Percentiles rank a stretch among this genome's conserved stretches.
phyloP scores from a whole-genome alignment of 1,140 invertebrate genomes.

The Cotesia vestalis region DNA sequence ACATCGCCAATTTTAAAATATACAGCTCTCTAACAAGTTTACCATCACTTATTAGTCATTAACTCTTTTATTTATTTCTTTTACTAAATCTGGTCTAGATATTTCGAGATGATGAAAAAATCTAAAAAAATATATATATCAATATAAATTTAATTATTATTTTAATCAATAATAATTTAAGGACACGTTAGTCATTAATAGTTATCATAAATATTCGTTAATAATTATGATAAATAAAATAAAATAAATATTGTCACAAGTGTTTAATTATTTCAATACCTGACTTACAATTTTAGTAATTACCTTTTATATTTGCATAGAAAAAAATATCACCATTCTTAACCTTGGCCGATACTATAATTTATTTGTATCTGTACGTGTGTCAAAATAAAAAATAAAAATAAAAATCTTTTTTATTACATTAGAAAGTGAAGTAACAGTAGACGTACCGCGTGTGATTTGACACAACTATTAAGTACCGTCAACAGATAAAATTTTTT shows the following conservation, averaged over 20 bases:
- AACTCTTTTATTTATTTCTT: too few species aligned
- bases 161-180: too few species aligned
- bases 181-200: not conserved
- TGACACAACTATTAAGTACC: constrained; percentile 12
- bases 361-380: constrained; percentile 17
- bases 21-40: not conserved
- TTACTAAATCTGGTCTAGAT: too few species aligned
- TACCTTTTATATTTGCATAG: not conserved
- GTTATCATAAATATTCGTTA: not conserved
- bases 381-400: constrained; percentile 3
- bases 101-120: too few species aligned
- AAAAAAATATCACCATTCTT: not conserved
- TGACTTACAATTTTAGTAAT: too few species aligned
- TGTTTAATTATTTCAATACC: too few species aligned
- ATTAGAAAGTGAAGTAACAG: constrained; percentile 46
- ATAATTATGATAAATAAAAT: not conserved
- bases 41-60: too few species aligned
- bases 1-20: not conserved
- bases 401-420: not conserved
- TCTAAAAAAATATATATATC: too few species aligned
- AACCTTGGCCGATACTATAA: not conserved
- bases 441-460: constrained; percentile 49
- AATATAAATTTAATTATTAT: too few species aligned
- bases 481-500: not conserved
- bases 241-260: not conserved